Conservation (phyloP, 1,140 invertebrate species). For the Hycleus phaleratus region DNA sequence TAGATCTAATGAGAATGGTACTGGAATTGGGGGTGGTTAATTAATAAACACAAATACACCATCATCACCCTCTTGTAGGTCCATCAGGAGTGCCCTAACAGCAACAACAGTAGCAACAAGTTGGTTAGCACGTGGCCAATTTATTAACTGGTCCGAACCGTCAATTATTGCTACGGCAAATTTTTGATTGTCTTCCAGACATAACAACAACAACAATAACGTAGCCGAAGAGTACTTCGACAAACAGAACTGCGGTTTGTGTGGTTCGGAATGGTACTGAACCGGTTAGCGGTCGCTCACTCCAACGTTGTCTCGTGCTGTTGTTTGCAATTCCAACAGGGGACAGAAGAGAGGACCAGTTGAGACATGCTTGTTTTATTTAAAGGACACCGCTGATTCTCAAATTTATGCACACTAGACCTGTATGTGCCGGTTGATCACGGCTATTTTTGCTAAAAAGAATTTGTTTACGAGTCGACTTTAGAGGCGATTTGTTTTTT, state of each 20-base stretch:
- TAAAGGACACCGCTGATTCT: no score
- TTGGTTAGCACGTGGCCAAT: constrained; percentile 10
- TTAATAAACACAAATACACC: no score
- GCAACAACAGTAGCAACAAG: constrained; percentile 6
- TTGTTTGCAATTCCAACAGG: constrained; percentile 6
- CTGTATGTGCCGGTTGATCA: no score
- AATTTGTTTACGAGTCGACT: no score
- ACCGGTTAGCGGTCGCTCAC: constrained; percentile 15
- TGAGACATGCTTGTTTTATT: background rate
- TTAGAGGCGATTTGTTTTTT: no score
- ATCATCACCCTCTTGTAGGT: no score
- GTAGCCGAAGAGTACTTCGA: background rate
- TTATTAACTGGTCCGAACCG: background rate
- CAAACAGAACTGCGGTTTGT: background rate
- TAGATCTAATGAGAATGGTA: no score
- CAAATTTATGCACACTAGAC: no score
- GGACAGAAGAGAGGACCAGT: background rate
- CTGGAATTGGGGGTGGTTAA: no score
- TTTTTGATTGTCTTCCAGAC: background rate
- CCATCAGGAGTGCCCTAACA: no score
- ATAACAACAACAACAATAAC: background rate
- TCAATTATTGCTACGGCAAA: background rate
- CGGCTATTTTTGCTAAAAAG: no score
- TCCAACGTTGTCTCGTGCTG: background rate
- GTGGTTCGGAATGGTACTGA: constrained; percentile 2